These are phyloP conservation scores for Eubasilissa regina DNA, from an alignment of 1,140 invertebrate genomes.

Conservation along the genomic window DNA sequence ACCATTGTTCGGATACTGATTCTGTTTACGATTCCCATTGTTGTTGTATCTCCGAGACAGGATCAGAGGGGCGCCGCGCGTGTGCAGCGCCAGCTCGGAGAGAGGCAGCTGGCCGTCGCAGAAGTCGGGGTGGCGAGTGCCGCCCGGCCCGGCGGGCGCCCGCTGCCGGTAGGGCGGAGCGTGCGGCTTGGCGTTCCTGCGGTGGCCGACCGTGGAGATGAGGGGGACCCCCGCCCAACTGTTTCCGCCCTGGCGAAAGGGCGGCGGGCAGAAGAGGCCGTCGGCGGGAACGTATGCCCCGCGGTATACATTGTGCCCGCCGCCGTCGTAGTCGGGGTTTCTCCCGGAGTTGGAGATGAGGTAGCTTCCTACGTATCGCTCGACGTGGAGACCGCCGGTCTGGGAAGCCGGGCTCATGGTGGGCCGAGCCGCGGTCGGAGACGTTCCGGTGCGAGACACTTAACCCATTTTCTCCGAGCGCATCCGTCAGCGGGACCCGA, in stretches of 20 bases:
- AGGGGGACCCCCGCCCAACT: constrained; percentile 81
- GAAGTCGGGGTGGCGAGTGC: constrained; percentile 65
- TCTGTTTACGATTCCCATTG: constrained; percentile 62
- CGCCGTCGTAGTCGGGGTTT: constrained; percentile 62
- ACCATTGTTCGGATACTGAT: constrained; percentile 60
- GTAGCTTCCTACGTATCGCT: constrained; percentile 79
- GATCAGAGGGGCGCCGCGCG: constrained; percentile 84
- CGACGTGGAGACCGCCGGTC: constrained; percentile 73
- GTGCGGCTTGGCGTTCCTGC: constrained; percentile 59
- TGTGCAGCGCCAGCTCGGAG: constrained; percentile 80
- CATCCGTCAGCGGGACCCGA: constrained; percentile 41
- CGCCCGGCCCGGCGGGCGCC: constrained; percentile 49
- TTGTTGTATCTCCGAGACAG: constrained; percentile 71
- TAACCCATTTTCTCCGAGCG: constrained; percentile 65
- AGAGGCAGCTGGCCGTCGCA: constrained; percentile 69
- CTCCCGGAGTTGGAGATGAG: constrained; percentile 71
- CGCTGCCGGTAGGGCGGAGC: constrained; percentile 61
- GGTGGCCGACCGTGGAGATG: constrained; percentile 75
- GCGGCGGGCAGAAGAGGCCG: constrained; percentile 68
- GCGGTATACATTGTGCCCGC: constrained; percentile 68
- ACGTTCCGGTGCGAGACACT: constrained; percentile 66
- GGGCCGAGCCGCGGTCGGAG: constrained; percentile 24
- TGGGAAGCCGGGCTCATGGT: constrained; percentile 77
- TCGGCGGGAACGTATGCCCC: constrained; percentile 62
- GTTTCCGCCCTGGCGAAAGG: constrained; percentile 68